phyloP scores from a whole-genome alignment of 1,140 invertebrate genomes.

The Drosophila navojoa region DNA sequence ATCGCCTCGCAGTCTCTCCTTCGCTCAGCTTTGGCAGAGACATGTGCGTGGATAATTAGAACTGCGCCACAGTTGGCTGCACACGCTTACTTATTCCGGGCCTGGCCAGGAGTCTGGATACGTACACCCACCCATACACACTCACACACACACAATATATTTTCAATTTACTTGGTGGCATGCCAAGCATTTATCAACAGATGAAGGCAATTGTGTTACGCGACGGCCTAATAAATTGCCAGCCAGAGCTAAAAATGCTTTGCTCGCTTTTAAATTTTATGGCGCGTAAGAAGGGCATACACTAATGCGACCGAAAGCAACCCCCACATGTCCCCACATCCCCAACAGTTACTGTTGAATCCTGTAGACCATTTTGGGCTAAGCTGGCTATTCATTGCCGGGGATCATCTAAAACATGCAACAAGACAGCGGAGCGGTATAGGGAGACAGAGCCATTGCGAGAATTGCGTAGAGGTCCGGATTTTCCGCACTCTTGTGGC shows the following conservation, averaged over 20 bases:
- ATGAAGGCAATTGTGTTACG: slow-evolving; percentile 81
- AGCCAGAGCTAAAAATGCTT: slow-evolving; percentile 79
- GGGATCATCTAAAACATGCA: slow-evolving; percentile 76
- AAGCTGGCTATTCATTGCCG: slow-evolving; percentile 78
- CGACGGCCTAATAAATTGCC: slow-evolving; percentile 77
- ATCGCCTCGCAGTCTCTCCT: not conserved
- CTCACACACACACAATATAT: slow-evolving; percentile 48
- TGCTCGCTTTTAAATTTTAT: slow-evolving; percentile 82
- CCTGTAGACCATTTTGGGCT: slow-evolving; percentile 56
- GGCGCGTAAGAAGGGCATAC: slow-evolving; percentile 72
- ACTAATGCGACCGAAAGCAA: slow-evolving; percentile 51
- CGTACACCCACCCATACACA: not conserved
- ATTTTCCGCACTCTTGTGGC: slow-evolving; percentile 52
- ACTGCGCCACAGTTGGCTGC: slow-evolving; percentile 76
- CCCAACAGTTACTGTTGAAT: slow-evolving; percentile 59
- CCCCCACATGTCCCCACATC: slow-evolving; percentile 27
- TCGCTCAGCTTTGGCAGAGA: slow-evolving; percentile 51
- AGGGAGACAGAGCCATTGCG: slow-evolving; percentile 20
- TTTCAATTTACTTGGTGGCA: slow-evolving; percentile 81
- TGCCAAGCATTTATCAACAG: slow-evolving; percentile 81
- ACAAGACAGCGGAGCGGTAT: slow-evolving; percentile 47
- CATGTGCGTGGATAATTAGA: slow-evolving; percentile 82
- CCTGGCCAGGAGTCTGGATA: slow-evolving; percentile 14
- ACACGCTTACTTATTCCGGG: slow-evolving; percentile 46
- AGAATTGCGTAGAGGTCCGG: slow-evolving; percentile 46